Base-by-base conservation (phyloP, 2,113 vertebrate genomes). In the Clarias batrachus region DNA sequence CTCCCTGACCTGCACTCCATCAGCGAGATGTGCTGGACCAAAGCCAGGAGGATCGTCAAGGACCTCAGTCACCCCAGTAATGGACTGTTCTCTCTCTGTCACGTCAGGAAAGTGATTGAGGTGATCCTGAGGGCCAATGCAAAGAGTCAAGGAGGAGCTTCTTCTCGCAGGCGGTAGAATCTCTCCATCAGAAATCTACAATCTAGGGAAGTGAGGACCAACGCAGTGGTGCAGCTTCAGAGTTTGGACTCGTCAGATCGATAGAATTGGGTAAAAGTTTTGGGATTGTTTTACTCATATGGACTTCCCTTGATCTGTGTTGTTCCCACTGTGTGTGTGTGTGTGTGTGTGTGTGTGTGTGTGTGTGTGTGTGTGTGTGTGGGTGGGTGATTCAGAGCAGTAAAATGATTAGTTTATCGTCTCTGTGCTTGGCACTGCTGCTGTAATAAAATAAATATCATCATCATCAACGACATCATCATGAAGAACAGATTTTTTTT, bases 391-490 rank as follows among this genome's bases (percentile, higher is more conserved):
- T 30, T 59, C 27, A 59, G 54, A 59, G 27, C 77, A 79, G 77
- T 79, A 59, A 79, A 77, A 59, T 59, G 54, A 79, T 59, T 79
- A 79, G 77, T 57, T 79, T 79, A 79, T 79, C 27, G 12, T 30
- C 27, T 33, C 54, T 79, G 77, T 78, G n/a, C 76, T 78, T 78
- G 76, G 76, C 27, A 59, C 77, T 59, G 77, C 77, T 59, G n/a
- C n/a, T 59, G 56, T 79, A 59, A 79, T 79, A 79, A 79, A 79
- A 16, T 79, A 41, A 77, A 77, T 77, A 54, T 25, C 16, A 59
- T 78, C 52, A 56, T 48, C 37, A 41, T 57, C 57, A 59, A 17
- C 4, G 16, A 37, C 48, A 27, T 27, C 74, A 78, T 77, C 13
- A 56, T 68, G 25, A 68, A 68, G 27, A 68, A 16, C 65, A 30